Base-by-base conservation (phyloP, 2,797 vertebrate genomes). In the Todus mexicanus region DNA sequence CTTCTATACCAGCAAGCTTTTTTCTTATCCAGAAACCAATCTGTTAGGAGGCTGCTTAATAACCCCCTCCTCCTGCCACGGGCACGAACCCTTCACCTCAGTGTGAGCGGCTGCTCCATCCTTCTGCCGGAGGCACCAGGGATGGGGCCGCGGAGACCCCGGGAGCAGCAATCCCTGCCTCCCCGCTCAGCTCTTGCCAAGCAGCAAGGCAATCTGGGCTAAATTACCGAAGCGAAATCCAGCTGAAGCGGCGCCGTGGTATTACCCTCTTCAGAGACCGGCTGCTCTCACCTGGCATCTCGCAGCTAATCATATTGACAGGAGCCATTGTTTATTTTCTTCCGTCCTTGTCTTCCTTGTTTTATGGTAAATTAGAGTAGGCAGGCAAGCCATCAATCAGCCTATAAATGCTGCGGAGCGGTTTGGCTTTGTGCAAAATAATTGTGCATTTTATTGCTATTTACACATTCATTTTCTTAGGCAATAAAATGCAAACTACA, bases 381-480 rank as follows among this genome's bases (percentile, higher is more conserved):
- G 89, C 81, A 93, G 84, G 90, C 86, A 70, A 79, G 75, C 79
- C 61, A 92, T 87, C 89, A 78, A 91, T 95, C 92, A 91, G 84
- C 70, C 79, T 93, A 27, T 92, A 89, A 95, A 60, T 56, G 77
- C 91, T 60, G 50, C 1, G 0, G 73, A 92, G 69, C 76, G 66
- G 92, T 91, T 94, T 90, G 80, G 66, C 85, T 94, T 88, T 87
- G 86, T 85, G 85, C 87, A 93, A 93, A 96, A 93, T 96, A 94
- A 94, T 95, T 93, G 92, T 94, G 95, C 92, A 9, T 94, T 96
- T 96, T 96, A 96, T 94, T 92, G 87, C 92, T 92, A 91, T 91
- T 96, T 96, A 84, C 87, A 74, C 90, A 72, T 96, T 89, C 82
- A 81, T 93, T 95, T 95, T 92, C 93, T 5, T 23, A 63, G 87